Evolutionary conservation across 2,888 invertebrate genomes (phyloP).

Genomic region (Thecocarcelia acutangulata): DNA sequence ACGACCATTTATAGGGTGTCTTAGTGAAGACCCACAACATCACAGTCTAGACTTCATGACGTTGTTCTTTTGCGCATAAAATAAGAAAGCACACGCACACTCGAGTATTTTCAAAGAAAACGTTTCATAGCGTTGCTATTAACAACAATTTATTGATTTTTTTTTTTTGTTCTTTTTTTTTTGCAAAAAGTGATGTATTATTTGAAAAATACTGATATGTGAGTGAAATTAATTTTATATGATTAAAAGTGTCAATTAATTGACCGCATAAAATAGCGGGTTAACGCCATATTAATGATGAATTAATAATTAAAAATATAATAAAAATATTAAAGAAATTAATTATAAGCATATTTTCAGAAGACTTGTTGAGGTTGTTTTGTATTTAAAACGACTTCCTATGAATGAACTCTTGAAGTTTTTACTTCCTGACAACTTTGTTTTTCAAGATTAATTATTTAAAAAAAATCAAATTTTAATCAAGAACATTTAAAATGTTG

Average conservation of each 20-base stretch:
- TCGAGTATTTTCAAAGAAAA: neutral
- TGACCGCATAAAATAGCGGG: slow-evolving; percentile 36
- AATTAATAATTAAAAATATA: slow-evolving; percentile 13
- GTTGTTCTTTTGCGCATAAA: slow-evolving; percentile 21
- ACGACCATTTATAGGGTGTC: slow-evolving; percentile 10
- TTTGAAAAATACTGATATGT: slow-evolving; percentile 22
- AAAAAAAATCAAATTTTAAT: too few relatives aligned
- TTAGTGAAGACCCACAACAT: slow-evolving; percentile 33
- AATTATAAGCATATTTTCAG: neutral
- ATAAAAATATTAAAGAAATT: neutral
- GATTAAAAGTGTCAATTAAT: slow-evolving; percentile 46
- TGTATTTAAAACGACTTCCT: neutral
- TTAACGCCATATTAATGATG: slow-evolving; percentile 46
- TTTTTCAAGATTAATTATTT: too few relatives aligned
- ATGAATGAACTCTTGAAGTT: slow-evolving; percentile 2
- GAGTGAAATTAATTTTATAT: slow-evolving; percentile 19
- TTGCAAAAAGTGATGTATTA: neutral
- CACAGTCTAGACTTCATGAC: slow-evolving; percentile 56
- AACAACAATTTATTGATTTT: slow-evolving; percentile 47
- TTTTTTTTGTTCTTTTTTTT: neutral
- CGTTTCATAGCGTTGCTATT: slow-evolving; percentile 9
- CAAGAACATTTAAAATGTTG: too few relatives aligned
- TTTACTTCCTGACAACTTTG: neutral
- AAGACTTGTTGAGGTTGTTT: slow-evolving; percentile 15
- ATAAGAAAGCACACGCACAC: neutral